Evolutionary conservation across 2,113 vertebrate species (phyloP), one percentile per base, ranked within the genome.

Genomic region (Rutilus rutilus): DNA sequence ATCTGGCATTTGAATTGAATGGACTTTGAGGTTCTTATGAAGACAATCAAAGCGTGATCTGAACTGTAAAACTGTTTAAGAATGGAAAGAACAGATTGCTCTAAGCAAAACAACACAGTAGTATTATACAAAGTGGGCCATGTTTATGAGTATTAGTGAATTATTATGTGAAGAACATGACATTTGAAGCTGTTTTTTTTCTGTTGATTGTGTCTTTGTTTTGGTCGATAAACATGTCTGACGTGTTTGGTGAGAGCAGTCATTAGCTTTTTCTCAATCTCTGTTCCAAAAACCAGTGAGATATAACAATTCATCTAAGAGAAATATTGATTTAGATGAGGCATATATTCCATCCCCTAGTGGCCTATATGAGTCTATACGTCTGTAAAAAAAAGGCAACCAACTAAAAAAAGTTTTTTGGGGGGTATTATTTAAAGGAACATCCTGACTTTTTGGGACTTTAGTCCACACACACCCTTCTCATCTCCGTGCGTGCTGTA

Each of bases 31-130:
- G 50, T 30, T 65, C 27, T 25, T 77, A 5, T 15, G 17, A 74
- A 64, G 86, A 87, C 76, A 81, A 85, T 85, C 71, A 25, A 36
- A 67, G 69, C 39, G 23, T 10, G 73, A 78, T 78, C 42, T 77
- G 65, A 27, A 69, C 39, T 64, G 64, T 47, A 14, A 47, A 64
- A 64, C 47, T 25, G 86, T 60, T n/a, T n/a, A 75, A 27, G 45
- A 71, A 47, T 45, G 19, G 25, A 52, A 27, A 33, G 54, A 60
- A 62, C 33, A 25, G 76, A 78, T 64, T 27, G 78, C 78, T 80
- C 14, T 45, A 17, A 80, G 57, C 57, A 64, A 47, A 64, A 7
- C 39, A n/a, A 62, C 12, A 60, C 4, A 45, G 76, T 60, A 78
- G 78, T 64, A 45, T 80, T 80, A 47, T 42, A 80, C n/a, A 30